phyloP scores from a whole-genome alignment of 2,888 invertebrate species.

The Pristionchus japonicus region DNA sequence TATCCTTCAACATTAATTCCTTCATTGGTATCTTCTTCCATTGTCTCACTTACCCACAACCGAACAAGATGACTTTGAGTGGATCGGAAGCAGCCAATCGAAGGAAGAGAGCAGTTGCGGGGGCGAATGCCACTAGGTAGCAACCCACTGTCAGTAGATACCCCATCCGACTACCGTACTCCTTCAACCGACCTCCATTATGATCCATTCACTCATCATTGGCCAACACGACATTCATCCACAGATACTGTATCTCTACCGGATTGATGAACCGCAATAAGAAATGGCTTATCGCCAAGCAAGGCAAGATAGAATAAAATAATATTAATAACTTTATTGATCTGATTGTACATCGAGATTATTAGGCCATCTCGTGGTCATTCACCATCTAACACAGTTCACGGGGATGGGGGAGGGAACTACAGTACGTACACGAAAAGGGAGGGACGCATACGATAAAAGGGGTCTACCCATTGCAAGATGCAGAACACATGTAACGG shows the following conservation, averaged over 20 bases:
- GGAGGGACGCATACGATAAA: not conserved
- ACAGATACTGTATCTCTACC: slow-evolving; percentile 32
- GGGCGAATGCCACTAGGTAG: slow-evolving; percentile 92
- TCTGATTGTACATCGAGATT: not conserved
- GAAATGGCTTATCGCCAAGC: too few relatives aligned
- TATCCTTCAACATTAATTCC: too few relatives aligned
- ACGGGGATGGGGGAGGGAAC: not conserved
- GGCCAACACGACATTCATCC: not conserved
- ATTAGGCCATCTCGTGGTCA: slow-evolving; percentile 29
- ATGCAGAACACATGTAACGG: slow-evolving; percentile 14
- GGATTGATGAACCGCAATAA: not conserved
- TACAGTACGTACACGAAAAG: too few relatives aligned
- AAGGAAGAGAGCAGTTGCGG: slow-evolving; percentile 90
- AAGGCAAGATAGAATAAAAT: not conserved
- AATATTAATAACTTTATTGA: slow-evolving; percentile 13
- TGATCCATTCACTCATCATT: not conserved
- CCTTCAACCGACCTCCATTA: not conserved
- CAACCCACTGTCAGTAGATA: slow-evolving; percentile 94
- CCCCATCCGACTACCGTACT: slow-evolving; percentile 85
- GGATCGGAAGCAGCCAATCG: slow-evolving; percentile 94
- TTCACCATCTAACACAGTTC: slow-evolving; percentile 1
- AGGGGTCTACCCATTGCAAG: slow-evolving; percentile 19
- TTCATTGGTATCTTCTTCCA: too few relatives aligned
- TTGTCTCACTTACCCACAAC: slow-evolving; percentile 82
- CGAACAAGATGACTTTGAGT: slow-evolving; percentile 93